phyloP scores from a whole-genome alignment of 1,140 invertebrate species.

The Phortica variegata region DNA sequence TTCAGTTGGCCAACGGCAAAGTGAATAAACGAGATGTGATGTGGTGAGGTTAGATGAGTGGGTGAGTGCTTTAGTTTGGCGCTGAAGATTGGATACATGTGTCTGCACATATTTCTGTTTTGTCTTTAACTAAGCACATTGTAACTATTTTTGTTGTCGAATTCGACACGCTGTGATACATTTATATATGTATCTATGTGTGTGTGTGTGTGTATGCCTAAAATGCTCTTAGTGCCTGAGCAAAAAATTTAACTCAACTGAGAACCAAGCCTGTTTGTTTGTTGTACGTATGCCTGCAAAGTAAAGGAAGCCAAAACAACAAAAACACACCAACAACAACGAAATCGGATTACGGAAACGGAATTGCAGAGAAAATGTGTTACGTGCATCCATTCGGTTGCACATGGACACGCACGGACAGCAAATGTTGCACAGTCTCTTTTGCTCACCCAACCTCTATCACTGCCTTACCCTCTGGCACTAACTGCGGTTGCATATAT shows the following conservation, averaged over 20 bases:
- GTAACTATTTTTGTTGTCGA: conserved; percentile 23
- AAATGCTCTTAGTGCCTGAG: conserved; percentile 25
- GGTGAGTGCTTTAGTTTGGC: background rate
- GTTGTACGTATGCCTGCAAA: too few relatives aligned
- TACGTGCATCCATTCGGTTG: conserved; percentile 18
- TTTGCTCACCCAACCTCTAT: background rate
- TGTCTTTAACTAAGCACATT: conserved; percentile 3
- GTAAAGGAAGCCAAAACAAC: background rate
- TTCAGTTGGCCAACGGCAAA: too few relatives aligned
- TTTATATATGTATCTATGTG: conserved; percentile 3
- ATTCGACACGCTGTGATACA: conserved; percentile 16
- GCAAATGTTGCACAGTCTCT: background rate
- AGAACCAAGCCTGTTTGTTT: too few relatives aligned
- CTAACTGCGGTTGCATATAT: background rate
- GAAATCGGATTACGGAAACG: conserved; percentile 43
- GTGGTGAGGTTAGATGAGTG: background rate
- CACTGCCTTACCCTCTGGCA: background rate
- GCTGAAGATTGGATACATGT: background rate
- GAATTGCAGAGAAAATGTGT: conserved; percentile 35
- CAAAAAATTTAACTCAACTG: background rate
- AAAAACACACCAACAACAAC: conserved; percentile 25
- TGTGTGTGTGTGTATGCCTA: too few relatives aligned
- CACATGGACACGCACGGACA: background rate
- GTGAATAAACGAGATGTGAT: too few relatives aligned
- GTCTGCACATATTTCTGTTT: background rate